A percentile compares a stretch with the other conserved stretches of the same genome.
phyloP scores from a whole-genome alignment of 2,113 vertebrate genomes.

The Sinocyclocheilus maitianheensis region DNA sequence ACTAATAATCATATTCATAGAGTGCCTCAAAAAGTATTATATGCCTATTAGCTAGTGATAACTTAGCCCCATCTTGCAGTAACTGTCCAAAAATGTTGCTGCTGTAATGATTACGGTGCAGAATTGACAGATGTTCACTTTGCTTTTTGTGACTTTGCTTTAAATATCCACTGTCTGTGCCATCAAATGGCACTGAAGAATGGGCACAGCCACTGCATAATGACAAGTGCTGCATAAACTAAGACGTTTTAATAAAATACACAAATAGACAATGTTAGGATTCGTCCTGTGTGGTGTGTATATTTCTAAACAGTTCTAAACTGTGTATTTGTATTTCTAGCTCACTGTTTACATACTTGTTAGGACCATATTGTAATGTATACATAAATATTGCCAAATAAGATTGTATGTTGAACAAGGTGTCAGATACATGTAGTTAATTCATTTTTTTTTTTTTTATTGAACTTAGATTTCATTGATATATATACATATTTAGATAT shows the following conservation, averaged over 20 bases:
- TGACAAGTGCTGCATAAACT: conserved; percentile 15
- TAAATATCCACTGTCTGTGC: conserved; percentile 15
- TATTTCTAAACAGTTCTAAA: conserved; percentile 29
- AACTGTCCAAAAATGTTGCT: conserved; percentile 30
- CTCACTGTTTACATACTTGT: conserved; percentile 40
- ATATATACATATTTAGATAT: conserved; percentile 48
- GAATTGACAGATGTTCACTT: conserved; percentile 4
- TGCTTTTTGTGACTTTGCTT: neutral
- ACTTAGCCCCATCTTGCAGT: neutral
- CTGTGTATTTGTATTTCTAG: conserved; percentile 40
- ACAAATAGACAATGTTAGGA: conserved; percentile 1
- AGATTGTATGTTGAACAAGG: conserved; percentile 41
- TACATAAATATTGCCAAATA: conserved; percentile 36
- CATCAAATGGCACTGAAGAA: neutral
- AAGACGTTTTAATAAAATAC: neutral
- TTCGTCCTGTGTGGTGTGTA: conserved; percentile 9
- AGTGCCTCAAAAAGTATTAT: conserved; percentile 51
- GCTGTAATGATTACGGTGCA: conserved; percentile 22
- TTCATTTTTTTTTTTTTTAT: conserved; percentile 5
- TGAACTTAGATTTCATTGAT: conserved; percentile 12
- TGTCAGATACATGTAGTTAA: conserved; percentile 31
- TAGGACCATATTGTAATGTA: conserved; percentile 31
- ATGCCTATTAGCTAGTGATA: conserved; percentile 5
- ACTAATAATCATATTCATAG: conserved; percentile 41
- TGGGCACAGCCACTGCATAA: neutral